Base-by-base conservation (phyloP, 2,797 vertebrate genomes). In the Petrocephalus sullivani region DNA sequence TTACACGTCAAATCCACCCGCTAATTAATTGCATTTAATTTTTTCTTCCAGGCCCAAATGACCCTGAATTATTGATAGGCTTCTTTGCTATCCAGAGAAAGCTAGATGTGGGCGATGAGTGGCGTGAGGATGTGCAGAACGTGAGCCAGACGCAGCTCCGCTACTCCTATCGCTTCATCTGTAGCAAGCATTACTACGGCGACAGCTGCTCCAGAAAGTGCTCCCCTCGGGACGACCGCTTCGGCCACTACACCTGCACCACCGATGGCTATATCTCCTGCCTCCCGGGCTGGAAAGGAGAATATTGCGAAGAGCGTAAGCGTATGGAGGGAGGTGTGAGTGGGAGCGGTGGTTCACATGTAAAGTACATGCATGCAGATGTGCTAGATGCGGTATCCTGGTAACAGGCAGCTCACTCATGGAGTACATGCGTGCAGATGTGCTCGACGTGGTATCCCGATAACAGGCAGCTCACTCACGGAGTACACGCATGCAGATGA, bases 271-370 rank as follows among this genome's bases (percentile, higher is more conserved):
- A 96, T 91, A 88, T 97, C 85, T 94, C 97, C 92, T 99, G 98
- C 91, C 94, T 98, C 91, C 94, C 96, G 0, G 98, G 98, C 89
- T 99, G 98, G 98, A 97, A 97, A 85, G 98, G 97, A 61, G 95
- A 97, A 92, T 99, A 99, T 95, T 99, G 98, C 90, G 94, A 97
- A 89, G 96, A 98, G 90, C 97, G 98, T 99, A 97, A 99, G 98
- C 88, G 1, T 41, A 1, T 75, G 33, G 33, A 28, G 9, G 4
- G 61, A 23, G 21, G 61, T 28, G 23, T 64, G 61, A 64, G 10
- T 3, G 2, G 21, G 58, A 61, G 21, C 8, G n/a, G 58, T 3
- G 37, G 57, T 16, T n/a, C 1, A 58, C 57, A 58, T 3, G 54
- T 3, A 3, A 19, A 1, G 57, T n/a, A n/a, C 57, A 21, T 1